Base-by-base conservation (phyloP, 1,140 invertebrate species). In the Drosophila pallidifrons region DNA sequence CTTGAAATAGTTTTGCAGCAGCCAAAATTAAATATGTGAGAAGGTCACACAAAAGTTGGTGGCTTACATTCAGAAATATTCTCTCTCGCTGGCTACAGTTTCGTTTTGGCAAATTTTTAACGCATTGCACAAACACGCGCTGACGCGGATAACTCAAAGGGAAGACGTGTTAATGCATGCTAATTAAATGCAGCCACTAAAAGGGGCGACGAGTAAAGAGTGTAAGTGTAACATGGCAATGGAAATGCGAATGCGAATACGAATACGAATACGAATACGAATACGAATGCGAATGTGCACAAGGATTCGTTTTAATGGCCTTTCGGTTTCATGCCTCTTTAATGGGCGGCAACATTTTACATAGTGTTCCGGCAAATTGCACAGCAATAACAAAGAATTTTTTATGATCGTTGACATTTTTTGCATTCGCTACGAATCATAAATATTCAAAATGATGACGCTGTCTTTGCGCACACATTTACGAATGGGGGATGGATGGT, bases 171-270 rank as follows among this genome's bases (percentile, higher is more conserved):
- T 25, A 28, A n/a, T 55, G 65, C 65, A 60, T 69, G 71, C 57
- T 69, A 69, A 69, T 74, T 74, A 69, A 61, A 57, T 63, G 58
- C 72, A 55, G 16, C 30, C 30, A 28, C 8, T n/a, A 11, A 15
- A 46, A 6, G 3, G 20, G 38, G 16, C 0, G 11, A 30, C 16
- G 54, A 10, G 6, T 32, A 8, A 32, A 32, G 3, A 25, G 32
- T 32, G 32, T 6, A 32, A 32, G 20, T 32, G 10, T n/a, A 13
- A 41, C 10, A 20, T 55, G 41, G 13, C 20, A 51, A 35, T 25
- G 20, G 32, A 6, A 54, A 32, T 35, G 10, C 6, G 13, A 10
- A 20, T 15, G 49, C 20, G 20, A 25, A 25, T 25, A 2, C 20
- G 20, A 20, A 20, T 20, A n/a, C n/a, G n/a, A n/a, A n/a, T n/a